A percentile compares a stretch with the other conserved stretches of the same genome.
phyloP scores from a whole-genome alignment of 2,113 vertebrate species.

The Oxyruncus cristatus region DNA sequence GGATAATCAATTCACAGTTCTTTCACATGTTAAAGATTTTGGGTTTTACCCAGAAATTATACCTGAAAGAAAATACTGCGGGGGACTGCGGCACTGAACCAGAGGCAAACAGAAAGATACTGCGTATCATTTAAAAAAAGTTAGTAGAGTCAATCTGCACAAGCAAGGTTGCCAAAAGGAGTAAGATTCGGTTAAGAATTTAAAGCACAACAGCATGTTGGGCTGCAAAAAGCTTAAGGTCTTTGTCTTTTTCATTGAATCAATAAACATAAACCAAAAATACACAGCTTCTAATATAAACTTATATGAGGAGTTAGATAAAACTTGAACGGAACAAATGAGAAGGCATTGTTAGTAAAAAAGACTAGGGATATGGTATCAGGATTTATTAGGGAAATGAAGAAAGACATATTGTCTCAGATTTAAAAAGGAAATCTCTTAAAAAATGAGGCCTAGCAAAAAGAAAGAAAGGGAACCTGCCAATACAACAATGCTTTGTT shows the following conservation, averaged over 20 bases:
- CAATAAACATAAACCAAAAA: background rate
- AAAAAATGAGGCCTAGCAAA: background rate
- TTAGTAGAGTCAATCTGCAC: background rate
- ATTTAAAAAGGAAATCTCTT: slow-evolving; percentile 24
- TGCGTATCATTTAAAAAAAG: background rate
- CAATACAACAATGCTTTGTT: background rate
- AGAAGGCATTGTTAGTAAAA: background rate
- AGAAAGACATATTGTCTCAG: slow-evolving; percentile 22
- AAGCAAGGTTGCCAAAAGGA: background rate
- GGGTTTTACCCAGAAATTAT: background rate
- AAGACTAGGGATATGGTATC: background rate
- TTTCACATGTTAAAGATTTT: background rate
- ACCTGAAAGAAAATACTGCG: background rate
- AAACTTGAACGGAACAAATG: background rate
- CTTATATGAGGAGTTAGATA: background rate
- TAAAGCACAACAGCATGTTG: background rate
- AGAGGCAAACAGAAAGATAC: background rate
- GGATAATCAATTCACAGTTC: background rate
- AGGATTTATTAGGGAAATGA: slow-evolving; percentile 18
- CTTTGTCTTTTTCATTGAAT: background rate
- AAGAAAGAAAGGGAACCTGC: background rate
- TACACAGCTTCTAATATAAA: background rate
- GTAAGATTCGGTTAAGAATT: background rate
- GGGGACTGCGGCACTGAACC: background rate
- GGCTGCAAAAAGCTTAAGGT: background rate